Conservation (phyloP, 1,140 invertebrate species). For the Frieseomelitta varia region DNA sequence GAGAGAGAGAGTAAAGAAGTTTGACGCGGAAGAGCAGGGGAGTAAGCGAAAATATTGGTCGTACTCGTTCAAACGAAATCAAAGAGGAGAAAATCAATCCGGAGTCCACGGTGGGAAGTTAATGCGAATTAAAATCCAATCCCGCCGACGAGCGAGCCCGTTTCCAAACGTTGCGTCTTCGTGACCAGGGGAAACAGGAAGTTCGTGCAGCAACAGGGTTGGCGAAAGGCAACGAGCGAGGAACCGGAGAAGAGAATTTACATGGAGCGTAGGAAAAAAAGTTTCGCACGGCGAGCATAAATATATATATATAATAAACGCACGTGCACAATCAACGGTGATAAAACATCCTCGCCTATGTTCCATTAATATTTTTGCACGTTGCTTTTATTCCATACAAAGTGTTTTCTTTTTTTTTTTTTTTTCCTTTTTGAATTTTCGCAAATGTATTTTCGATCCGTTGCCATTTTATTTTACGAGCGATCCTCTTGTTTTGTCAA, state of each 20-base stretch:
- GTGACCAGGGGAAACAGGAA: constrained; percentile 42
- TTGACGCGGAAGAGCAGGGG: constrained; percentile 15
- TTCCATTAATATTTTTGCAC: constrained; percentile 27
- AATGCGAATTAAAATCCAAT: constrained; percentile 57
- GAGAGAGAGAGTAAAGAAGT: constrained; percentile 15
- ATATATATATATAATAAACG: constrained; percentile 41
- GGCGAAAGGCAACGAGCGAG: not conserved
- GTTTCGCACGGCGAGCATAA: constrained; percentile 15
- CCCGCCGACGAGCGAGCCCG: constrained; percentile 23
- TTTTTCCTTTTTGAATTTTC: not conserved
- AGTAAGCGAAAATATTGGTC: constrained; percentile 47
- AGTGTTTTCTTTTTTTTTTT: not conserved
- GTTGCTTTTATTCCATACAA: constrained; percentile 2
- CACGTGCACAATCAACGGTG: not conserved
- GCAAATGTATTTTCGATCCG: not conserved
- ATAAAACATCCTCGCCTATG: constrained; percentile 13
- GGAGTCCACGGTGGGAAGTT: constrained; percentile 36
- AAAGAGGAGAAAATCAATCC: constrained; percentile 51
- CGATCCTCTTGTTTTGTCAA: not conserved
- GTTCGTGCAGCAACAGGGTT: not conserved
- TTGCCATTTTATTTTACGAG: not conserved
- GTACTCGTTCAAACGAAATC: constrained; percentile 44
- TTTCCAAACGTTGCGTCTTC: constrained; percentile 45
- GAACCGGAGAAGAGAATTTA: not conserved
- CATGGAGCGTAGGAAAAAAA: constrained; percentile 12